These are phyloP conservation scores for Gymnarchus niloticus DNA, from an alignment of 2,113 vertebrate species.

Conservation along the genomic window DNA sequence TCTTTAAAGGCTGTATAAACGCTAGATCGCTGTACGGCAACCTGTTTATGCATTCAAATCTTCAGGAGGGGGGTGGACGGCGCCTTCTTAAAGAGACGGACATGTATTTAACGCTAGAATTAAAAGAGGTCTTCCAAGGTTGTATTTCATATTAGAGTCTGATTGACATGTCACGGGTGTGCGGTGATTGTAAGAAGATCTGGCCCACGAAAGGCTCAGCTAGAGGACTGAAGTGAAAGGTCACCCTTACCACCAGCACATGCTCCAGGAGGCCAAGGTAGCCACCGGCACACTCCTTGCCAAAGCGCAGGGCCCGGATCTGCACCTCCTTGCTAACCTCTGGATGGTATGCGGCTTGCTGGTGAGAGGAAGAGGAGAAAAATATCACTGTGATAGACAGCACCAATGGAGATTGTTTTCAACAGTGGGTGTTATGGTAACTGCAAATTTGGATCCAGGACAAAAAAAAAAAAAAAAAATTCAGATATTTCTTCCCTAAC, in stretches of 20 bases:
- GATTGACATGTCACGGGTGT: neutral
- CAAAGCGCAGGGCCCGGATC: slow-evolving; percentile 79
- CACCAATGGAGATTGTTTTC: too few species aligned
- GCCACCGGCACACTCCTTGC: slow-evolving; percentile 84
- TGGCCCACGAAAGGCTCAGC: neutral
- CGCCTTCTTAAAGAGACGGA: too few species aligned
- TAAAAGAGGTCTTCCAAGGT: neutral
- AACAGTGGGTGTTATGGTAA: too few species aligned
- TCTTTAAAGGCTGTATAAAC: neutral
- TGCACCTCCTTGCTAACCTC: slow-evolving; percentile 82
- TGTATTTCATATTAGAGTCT: neutral
- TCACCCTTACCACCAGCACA: slow-evolving; percentile 81
- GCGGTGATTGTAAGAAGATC: neutral
- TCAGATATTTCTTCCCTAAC: neutral
- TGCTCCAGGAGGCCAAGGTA: slow-evolving; percentile 93
- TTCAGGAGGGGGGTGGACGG: neutral
- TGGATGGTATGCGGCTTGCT: slow-evolving; percentile 91
- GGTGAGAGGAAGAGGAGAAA: slow-evolving; percentile 16
- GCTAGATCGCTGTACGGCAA: neutral
- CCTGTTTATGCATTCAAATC: neutral
- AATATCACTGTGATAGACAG: neutral
- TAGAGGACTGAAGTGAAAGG: neutral
- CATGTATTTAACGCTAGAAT: neutral
- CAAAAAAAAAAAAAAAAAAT: too few species aligned
- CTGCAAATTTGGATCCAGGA: neutral